Conservation (phyloP, 2,888 invertebrate species). For the Drosophila merina region DNA sequence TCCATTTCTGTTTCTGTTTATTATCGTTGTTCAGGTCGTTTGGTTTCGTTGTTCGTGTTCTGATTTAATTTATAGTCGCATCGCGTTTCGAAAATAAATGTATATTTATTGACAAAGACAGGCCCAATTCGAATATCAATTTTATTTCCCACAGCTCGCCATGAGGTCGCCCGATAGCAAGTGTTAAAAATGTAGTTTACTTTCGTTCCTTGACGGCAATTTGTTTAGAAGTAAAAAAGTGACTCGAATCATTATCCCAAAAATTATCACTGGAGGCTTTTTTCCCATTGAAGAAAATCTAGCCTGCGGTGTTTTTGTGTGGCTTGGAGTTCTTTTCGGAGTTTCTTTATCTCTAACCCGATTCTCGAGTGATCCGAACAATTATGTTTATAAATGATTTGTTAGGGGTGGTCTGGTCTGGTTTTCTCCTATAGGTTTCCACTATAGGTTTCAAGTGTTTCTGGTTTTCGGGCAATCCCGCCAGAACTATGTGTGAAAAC, state of each 20-base stretch:
- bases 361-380: slow-evolving; percentile 54
- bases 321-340: slow-evolving; percentile 3
- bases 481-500: slow-evolving; percentile 71
- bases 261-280: slow-evolving; percentile 19
- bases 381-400: slow-evolving; percentile 75
- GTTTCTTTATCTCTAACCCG: slow-evolving; percentile 36
- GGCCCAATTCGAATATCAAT: slow-evolving; percentile 13
- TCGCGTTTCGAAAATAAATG: slow-evolving; percentile 62
- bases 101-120: slow-evolving; percentile 59
- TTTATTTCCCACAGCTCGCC: slow-evolving; percentile 13
- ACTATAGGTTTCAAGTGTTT: slow-evolving; percentile 8
- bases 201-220: slow-evolving; percentile 56
- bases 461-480: slow-evolving; percentile 53
- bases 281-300: slow-evolving; percentile 44
- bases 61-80: slow-evolving; percentile 62
- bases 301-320: slow-evolving; percentile 70
- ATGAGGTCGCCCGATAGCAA: slow-evolving; percentile 44
- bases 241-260: slow-evolving; percentile 53
- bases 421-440: slow-evolving; percentile 6
- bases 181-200: slow-evolving; percentile 74
- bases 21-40: slow-evolving; percentile 40
- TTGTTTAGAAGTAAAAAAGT: slow-evolving; percentile 57
- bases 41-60: slow-evolving; percentile 27
- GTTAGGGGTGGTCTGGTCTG: slow-evolving; percentile 68
- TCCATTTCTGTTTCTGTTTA: slow-evolving; percentile 26